Percentiles rank a stretch among this genome's conserved stretches.
Conservation (phyloP, 2,113 vertebrate species). For the Sceloporus undulatus region DNA sequence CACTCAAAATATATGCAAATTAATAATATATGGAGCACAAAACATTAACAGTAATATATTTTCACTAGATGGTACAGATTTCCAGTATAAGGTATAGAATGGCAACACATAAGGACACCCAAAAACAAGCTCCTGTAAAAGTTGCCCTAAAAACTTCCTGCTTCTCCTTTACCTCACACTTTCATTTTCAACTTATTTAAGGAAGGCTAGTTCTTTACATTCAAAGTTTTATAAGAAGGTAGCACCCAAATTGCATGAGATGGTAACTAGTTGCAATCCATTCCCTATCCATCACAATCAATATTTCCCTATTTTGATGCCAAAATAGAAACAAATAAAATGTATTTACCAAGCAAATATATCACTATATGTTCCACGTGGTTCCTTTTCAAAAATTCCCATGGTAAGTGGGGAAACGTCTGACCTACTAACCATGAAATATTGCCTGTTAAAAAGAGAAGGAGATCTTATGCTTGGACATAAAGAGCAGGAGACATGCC, state of each 20-base stretch:
- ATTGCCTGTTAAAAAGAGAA: conserved; percentile 80
- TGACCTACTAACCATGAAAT: conserved; percentile 86
- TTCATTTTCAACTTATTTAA: conserved; percentile 39
- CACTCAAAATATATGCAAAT: not conserved
- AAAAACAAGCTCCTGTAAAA: not conserved
- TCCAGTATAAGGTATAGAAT: not conserved
- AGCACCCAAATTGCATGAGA: conserved; percentile 1
- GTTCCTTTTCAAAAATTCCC: conserved; percentile 91
- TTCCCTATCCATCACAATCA: not conserved
- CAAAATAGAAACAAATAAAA: conserved; percentile 31
- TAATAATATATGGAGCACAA: not conserved
- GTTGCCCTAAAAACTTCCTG: not conserved
- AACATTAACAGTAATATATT: not conserved
- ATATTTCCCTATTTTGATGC: conserved; percentile 12
- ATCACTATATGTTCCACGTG: conserved; percentile 84
- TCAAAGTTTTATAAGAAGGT: conserved; percentile 24
- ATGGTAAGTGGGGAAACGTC: conserved; percentile 83
- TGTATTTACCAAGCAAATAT: conserved; percentile 76
- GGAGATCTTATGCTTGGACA: not conserved
- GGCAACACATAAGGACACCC: too few relatives aligned
- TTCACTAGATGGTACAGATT: not conserved
- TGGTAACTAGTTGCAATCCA: conserved; percentile 3
- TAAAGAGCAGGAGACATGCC: not conserved
- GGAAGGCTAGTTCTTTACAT: not conserved
- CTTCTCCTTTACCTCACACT: conserved; percentile 3